Percentiles rank a stretch among this genome's conserved stretches.
Evolutionary conservation across 2,797 vertebrate genomes (phyloP).

Genomic region (Leuciscus waleckii): DNA sequence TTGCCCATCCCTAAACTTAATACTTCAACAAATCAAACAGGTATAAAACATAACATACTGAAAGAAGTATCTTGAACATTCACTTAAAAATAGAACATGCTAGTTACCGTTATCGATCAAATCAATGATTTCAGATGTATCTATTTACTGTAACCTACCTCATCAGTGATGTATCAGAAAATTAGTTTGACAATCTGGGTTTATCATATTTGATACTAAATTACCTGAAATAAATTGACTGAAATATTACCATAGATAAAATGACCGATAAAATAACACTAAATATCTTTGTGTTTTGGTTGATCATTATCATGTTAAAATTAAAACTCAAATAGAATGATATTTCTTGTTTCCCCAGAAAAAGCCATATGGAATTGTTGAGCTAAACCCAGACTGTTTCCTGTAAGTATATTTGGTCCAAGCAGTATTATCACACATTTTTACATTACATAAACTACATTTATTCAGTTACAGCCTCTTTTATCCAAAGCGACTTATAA

Average conservation of each 20-base stretch:
- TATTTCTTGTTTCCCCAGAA: slow-evolving; percentile 72
- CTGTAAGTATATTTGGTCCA: slow-evolving; percentile 80
- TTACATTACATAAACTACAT: background rate
- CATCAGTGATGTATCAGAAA: too few species aligned
- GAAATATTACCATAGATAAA: background rate
- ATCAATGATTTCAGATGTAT: background rate
- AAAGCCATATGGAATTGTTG: slow-evolving; percentile 81
- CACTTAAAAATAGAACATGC: too few species aligned
- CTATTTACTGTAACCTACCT: background rate
- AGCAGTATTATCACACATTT: background rate
- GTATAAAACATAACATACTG: too few species aligned
- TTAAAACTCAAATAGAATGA: background rate
- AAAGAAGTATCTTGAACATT: too few species aligned
- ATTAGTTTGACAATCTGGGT: too few species aligned
- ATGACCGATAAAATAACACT: background rate
- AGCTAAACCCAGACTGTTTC: slow-evolving; percentile 79
- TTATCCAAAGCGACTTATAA: background rate
- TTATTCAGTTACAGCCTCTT: background rate
- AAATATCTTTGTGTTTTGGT: background rate
- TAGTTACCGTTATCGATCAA: too few species aligned
- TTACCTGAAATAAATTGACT: too few species aligned
- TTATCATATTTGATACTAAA: too few species aligned
- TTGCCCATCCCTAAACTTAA: too few species aligned
- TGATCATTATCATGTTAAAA: background rate
- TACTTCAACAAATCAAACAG: too few species aligned